Conservation (phyloP, 2,888 invertebrate species). For the Pristionchus mayeri region DNA sequence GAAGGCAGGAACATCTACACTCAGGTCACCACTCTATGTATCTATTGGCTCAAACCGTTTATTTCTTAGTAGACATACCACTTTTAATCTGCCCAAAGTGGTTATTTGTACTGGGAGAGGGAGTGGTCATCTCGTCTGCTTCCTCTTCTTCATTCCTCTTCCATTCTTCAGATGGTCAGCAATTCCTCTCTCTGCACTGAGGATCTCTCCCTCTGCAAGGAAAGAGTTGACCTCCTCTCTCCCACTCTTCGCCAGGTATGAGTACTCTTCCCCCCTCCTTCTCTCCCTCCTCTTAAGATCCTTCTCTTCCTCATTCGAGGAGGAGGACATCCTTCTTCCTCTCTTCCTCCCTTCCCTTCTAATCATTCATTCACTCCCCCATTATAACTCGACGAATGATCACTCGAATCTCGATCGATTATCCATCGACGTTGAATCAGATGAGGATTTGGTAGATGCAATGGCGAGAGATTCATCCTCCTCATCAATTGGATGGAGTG, state of each 20-base stretch:
- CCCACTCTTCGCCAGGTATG: neutral
- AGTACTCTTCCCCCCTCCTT: neutral
- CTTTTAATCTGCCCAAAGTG: too few relatives aligned
- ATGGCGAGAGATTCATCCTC: too few relatives aligned
- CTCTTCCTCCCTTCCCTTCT: neutral
- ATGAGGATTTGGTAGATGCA: too few relatives aligned
- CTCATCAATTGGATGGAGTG: too few relatives aligned
- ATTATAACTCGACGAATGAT: neutral
- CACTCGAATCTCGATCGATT: neutral
- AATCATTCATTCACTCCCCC: constrained; percentile 9
- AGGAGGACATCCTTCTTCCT: neutral
- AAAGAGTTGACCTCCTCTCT: neutral
- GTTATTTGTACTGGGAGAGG: too few relatives aligned
- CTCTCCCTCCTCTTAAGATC: neutral
- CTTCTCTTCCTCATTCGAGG: neutral
- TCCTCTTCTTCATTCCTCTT: neutral
- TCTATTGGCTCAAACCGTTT: too few relatives aligned
- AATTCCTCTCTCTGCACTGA: neutral
- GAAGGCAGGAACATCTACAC: neutral
- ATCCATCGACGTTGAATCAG: neutral
- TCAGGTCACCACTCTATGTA: too few relatives aligned
- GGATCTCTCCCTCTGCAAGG: neutral
- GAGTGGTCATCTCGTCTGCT: too few relatives aligned
- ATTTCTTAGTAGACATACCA: too few relatives aligned
- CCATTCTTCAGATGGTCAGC: neutral